Evolutionary conservation across 2,888 invertebrate species (phyloP).

Genomic region (Agapostemon virescens): DNA sequence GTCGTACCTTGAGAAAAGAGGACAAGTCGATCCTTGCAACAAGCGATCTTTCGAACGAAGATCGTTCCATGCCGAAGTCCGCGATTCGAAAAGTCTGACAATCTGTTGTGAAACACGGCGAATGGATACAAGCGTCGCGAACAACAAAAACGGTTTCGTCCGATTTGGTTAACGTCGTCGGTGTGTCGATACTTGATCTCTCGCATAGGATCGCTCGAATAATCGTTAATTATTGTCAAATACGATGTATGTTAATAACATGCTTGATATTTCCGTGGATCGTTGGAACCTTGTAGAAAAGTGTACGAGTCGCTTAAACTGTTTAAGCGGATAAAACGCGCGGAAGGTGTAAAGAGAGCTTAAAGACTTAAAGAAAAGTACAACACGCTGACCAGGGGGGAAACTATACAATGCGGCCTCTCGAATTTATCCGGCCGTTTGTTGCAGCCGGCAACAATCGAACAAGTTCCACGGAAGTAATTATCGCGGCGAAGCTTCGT

Average conservation of each 20-base stretch:
- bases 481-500: conserved; percentile 21
- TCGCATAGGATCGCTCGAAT: conserved; percentile 29
- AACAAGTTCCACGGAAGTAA: conserved; percentile 8
- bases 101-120: neutral
- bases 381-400: conserved; percentile 22
- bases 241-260: conserved; percentile 54
- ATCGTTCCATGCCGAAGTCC: conserved; percentile 32
- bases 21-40: neutral
- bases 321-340: conserved; percentile 39
- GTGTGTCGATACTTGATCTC: conserved; percentile 42
- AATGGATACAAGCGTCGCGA: neutral
- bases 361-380: conserved; percentile 36
- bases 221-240: conserved; percentile 64
- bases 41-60: conserved; percentile 1
- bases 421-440: conserved; percentile 32
- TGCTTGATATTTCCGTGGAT: conserved; percentile 40
- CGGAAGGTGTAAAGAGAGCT: conserved; percentile 36
- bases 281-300: conserved; percentile 41
- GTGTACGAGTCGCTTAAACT: conserved; percentile 24
- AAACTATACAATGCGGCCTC: conserved; percentile 41
- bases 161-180: neutral
- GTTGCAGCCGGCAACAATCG: neutral
- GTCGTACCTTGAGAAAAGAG: neutral
- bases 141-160: neutral
- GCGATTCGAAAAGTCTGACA: conserved; percentile 10